Percentiles rank a stretch among this genome's conserved stretches.
Evolutionary conservation across 2,113 vertebrate species (phyloP).

Genomic region (Nothobranchius furzeri): DNA sequence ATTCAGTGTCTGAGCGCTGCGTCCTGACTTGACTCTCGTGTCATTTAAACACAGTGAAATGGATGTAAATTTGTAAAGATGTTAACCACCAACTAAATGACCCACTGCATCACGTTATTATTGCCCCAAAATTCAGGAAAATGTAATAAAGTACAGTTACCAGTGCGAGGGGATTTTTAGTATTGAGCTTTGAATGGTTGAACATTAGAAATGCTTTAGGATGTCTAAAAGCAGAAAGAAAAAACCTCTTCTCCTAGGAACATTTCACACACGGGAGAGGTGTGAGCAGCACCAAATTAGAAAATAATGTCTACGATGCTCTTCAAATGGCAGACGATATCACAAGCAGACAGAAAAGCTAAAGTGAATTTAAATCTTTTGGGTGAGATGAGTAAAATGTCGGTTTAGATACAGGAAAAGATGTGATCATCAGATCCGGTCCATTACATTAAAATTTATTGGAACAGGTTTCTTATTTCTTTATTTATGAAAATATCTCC

Average conservation of each 20-base stretch:
- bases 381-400: slow-evolving; percentile 28
- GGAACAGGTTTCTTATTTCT: too few relatives aligned
- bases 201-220: slow-evolving; percentile 46
- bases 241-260: slow-evolving; percentile 17
- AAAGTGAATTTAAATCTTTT: slow-evolving; percentile 9
- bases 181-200: slow-evolving; percentile 35
- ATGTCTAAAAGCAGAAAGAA: slow-evolving; percentile 27
- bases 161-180: slow-evolving; percentile 22
- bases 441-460: too few relatives aligned
- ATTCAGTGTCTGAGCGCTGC: slow-evolving; percentile 34
- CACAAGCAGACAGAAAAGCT: slow-evolving; percentile 22
- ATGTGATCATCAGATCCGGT: too few relatives aligned
- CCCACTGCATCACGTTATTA: slow-evolving; percentile 54
- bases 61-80: slow-evolving; percentile 57
- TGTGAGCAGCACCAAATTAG: slow-evolving; percentile 21
- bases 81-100: slow-evolving; percentile 60
- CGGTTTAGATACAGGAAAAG: too few relatives aligned
- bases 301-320: slow-evolving; percentile 27
- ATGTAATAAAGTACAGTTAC: slow-evolving; percentile 56
- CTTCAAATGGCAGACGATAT: slow-evolving; percentile 7
- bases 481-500: too few relatives aligned
- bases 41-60: slow-evolving; percentile 35
- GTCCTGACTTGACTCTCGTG: slow-evolving; percentile 35
- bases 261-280: slow-evolving; percentile 20
- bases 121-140: slow-evolving; percentile 35